phyloP scores from a whole-genome alignment of 1,140 invertebrate species.

The Anoplolepis gracilipes region DNA sequence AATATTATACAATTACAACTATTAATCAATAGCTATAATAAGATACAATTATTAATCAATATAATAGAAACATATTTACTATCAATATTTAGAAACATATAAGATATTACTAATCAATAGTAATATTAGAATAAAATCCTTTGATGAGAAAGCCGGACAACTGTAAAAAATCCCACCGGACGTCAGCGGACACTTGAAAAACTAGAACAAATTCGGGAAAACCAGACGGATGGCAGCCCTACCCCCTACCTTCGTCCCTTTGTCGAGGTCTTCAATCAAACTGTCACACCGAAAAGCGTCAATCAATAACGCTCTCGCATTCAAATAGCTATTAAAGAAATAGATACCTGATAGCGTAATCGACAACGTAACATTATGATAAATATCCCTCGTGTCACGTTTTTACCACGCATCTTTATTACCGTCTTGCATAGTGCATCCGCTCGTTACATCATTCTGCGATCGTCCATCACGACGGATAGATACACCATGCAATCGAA shows the following conservation, averaged over 20 bases:
- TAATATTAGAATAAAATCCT: too few species aligned
- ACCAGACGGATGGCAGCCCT: neutral
- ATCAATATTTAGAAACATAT: too few species aligned
- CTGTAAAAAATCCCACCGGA: too few species aligned
- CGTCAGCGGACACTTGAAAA: too few species aligned
- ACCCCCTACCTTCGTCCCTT: neutral
- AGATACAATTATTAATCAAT: too few species aligned
- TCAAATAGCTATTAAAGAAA: neutral
- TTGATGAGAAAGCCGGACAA: too few species aligned
- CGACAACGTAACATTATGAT: slow-evolving; percentile 7
- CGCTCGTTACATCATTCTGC: neutral
- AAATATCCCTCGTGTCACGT: neutral
- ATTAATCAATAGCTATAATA: too few species aligned
- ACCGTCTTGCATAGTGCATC: neutral
- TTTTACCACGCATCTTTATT: neutral
- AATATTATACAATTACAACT: too few species aligned
- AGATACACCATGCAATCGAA: neutral
- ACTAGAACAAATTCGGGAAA: too few species aligned
- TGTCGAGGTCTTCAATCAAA: neutral
- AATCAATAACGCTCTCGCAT: neutral
- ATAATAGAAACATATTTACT: too few species aligned
- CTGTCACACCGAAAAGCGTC: neutral
- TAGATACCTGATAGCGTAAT: neutral
- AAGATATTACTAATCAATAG: too few species aligned
- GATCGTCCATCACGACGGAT: neutral